These are phyloP conservation scores for Diaphora mendica DNA, from an alignment of 2,888 invertebrate species.

Conservation along the genomic window DNA sequence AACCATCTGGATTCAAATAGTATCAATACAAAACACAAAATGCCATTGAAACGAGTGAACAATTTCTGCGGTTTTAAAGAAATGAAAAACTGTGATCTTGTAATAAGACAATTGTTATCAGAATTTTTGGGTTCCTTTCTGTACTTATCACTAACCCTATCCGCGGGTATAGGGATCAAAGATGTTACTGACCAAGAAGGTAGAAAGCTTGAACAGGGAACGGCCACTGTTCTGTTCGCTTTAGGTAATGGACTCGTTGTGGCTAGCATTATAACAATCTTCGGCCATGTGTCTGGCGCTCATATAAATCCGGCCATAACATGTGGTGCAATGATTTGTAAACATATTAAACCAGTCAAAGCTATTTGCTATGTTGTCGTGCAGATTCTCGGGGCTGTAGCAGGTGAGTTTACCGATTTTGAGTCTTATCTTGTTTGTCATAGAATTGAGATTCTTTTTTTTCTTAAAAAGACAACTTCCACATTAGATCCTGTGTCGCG, in stretches of 20 bases:
- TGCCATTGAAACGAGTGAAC: conserved; percentile 21
- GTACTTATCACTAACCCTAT: conserved; percentile 44
- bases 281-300: conserved; percentile 55
- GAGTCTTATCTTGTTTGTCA: neutral
- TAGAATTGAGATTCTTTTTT: neutral
- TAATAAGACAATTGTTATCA: conserved; percentile 50
- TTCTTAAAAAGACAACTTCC: too few species aligned
- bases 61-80: conserved; percentile 45
- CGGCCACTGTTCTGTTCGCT: conserved; percentile 28
- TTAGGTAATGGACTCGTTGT: conserved; percentile 49
- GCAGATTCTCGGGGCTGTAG: conserved; percentile 51
- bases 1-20: conserved; percentile 15
- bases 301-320: conserved; percentile 62
- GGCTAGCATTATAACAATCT: conserved; percentile 49
- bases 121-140: conserved; percentile 55
- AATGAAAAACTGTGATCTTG: conserved; percentile 35
- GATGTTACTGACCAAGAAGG: neutral
- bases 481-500: too few species aligned
- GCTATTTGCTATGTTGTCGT: conserved; percentile 52
- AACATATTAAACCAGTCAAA: conserved; percentile 53
- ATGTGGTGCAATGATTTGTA: conserved; percentile 47
- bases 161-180: conserved; percentile 27
- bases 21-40: conserved; percentile 18
- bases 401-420: conserved; percentile 41
- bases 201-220: neutral